Conservation (phyloP, 2,888 invertebrate genomes). For the Pinctada fucata region DNA sequence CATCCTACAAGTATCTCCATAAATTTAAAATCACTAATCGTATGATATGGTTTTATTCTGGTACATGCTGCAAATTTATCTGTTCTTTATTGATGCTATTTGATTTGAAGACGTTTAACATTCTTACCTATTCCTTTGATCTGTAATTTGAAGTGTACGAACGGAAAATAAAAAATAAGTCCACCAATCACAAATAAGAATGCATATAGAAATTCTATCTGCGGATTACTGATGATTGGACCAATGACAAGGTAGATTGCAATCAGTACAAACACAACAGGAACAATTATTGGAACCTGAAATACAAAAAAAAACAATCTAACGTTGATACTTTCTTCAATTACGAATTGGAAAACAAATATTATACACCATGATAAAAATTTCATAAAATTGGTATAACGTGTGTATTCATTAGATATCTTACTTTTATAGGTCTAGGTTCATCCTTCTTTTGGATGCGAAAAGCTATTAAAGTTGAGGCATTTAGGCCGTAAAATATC, state of each 20-base stretch:
- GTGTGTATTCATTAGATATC: neutral
- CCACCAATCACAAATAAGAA: slow-evolving; percentile 91
- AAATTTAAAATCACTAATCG: too few species aligned
- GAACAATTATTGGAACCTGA: slow-evolving; percentile 84
- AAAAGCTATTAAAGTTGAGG: slow-evolving; percentile 94
- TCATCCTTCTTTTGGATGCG: slow-evolving; percentile 89
- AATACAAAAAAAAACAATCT: neutral
- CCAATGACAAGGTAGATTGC: slow-evolving; percentile 94
- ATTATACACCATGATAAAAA: too few species aligned
- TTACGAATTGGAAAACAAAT: too few species aligned
- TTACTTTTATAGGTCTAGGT: slow-evolving; percentile 93
- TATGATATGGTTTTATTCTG: too few species aligned
- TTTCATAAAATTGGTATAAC: too few species aligned
- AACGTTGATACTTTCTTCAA: neutral
- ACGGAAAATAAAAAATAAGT: slow-evolving; percentile 93
- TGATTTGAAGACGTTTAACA: too few species aligned
- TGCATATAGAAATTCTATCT: slow-evolving; percentile 95
- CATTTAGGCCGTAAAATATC: slow-evolving; percentile 97
- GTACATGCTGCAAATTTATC: too few species aligned
- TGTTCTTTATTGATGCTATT: too few species aligned
- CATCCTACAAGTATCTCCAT: too few species aligned
- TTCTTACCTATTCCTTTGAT: slow-evolving; percentile 31
- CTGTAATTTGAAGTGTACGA: slow-evolving; percentile 86
- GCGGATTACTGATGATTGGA: slow-evolving; percentile 93
- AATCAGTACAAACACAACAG: slow-evolving; percentile 90